Evolutionary conservation across 2,797 vertebrate species (phyloP).

Genomic region (Ceryle rudis): DNA sequence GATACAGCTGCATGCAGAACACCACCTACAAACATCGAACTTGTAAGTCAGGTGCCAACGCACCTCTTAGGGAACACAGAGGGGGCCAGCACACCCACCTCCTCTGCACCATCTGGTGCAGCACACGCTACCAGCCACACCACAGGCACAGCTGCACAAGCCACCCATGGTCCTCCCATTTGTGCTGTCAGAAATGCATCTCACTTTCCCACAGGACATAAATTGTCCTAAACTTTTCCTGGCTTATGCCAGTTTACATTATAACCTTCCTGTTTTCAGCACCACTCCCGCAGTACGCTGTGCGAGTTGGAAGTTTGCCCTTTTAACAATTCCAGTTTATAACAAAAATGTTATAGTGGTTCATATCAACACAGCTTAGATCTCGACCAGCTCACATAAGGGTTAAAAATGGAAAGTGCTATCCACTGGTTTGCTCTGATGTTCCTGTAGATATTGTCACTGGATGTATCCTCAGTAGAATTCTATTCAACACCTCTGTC

Average conservation of each 20-base stretch:
- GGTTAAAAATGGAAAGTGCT: slow-evolving; percentile 80
- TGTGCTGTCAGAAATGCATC: not conserved
- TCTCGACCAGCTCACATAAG: slow-evolving; percentile 58
- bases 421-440: slow-evolving; percentile 83
- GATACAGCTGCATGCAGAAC: not conserved
- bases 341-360: not conserved
- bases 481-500: slow-evolving; percentile 93
- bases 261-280: not conserved
- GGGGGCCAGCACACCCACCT: not conserved
- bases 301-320: not conserved
- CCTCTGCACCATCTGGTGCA: not conserved
- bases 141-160: not conserved
- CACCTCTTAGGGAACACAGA: not conserved
- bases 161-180: not conserved
- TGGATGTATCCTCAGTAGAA: slow-evolving; percentile 92
- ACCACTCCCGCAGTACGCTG: not conserved
- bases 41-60: not conserved
- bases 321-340: not conserved
- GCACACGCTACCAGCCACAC: not conserved
- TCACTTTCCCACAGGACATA: not conserved
- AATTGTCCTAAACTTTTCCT: not conserved
- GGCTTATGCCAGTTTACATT: not conserved
- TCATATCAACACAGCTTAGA: not conserved
- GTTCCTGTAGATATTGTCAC: slow-evolving; percentile 89
- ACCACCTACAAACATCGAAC: not conserved